Conservation (phyloP, 2,888 invertebrate genomes). For the Patella caerulea region DNA sequence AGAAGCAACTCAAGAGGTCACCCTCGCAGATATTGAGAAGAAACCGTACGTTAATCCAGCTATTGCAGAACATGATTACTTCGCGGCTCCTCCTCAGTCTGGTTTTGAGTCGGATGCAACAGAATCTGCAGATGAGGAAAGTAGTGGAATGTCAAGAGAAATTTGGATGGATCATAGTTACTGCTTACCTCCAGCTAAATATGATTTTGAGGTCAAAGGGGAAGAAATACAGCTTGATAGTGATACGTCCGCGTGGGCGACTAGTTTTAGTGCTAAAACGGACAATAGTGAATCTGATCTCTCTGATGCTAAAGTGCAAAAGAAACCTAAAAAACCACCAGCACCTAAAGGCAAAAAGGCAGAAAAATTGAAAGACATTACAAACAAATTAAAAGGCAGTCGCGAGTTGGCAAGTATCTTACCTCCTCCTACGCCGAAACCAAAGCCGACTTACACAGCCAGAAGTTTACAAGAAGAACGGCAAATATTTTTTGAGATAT, state of each 20-base stretch:
- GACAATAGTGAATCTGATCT: conserved; percentile 12
- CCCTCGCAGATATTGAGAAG: conserved; percentile 25
- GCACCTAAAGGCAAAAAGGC: conserved; percentile 39
- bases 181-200: conserved; percentile 53
- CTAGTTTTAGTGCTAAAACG: conserved; percentile 15
- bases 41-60: conserved; percentile 36
- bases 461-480: conserved; percentile 77
- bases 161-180: conserved; percentile 66
- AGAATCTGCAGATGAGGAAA: conserved; percentile 65
- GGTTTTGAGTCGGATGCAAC: conserved; percentile 58
- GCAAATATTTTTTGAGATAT: conserved; percentile 88
- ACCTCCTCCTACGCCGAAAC: conserved; percentile 55
- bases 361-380: conserved; percentile 49
- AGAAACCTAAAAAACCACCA: conserved; percentile 31
- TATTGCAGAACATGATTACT: conserved; percentile 68
- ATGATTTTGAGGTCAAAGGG: conserved; percentile 18
- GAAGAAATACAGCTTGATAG: conserved; percentile 13
- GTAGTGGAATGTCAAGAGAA: conserved; percentile 42
- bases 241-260: conserved; percentile 17
- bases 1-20: conserved; percentile 16
- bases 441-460: conserved; percentile 61
- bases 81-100: conserved; percentile 49
- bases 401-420: conserved; percentile 62
- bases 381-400: conserved; percentile 42
- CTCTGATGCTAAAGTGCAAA: conserved; percentile 16